Percentiles rank a stretch among this genome's conserved stretches.
phyloP scores from a whole-genome alignment of 2,797 vertebrate species.

The Tarsius wallacei region DNA sequence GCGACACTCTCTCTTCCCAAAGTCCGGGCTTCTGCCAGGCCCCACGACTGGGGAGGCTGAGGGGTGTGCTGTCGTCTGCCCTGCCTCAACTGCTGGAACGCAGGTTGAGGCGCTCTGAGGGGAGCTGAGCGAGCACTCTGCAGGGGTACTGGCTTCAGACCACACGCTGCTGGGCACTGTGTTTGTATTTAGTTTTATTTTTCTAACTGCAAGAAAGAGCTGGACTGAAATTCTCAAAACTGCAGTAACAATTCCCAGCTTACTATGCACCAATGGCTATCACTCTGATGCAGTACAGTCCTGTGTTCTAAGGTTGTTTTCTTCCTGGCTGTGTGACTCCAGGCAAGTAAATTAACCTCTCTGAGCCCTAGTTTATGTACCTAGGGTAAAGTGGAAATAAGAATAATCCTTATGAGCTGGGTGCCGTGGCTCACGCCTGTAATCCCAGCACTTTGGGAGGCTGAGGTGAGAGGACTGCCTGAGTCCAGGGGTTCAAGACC shows the following conservation, averaged over 20 bases:
- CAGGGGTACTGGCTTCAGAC: neutral
- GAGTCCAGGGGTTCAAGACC: too few relatives aligned
- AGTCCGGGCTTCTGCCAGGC: neutral
- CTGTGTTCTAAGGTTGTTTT: neutral
- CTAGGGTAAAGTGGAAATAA: neutral
- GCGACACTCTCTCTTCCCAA: neutral
- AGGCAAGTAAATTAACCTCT: neutral
- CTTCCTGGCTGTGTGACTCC: neutral
- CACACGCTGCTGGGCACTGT: neutral
- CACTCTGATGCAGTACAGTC: neutral
- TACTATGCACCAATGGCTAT: neutral
- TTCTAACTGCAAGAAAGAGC: slow-evolving; percentile 12
- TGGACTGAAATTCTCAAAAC: neutral
- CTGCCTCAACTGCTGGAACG: neutral
- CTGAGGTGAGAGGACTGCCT: too few relatives aligned
- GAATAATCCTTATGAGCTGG: neutral
- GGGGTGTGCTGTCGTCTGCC: neutral
- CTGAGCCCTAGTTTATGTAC: neutral
- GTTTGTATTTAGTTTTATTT: neutral
- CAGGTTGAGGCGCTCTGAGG: fast-evolving
- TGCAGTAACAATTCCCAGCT: neutral
- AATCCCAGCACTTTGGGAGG: too few relatives aligned
- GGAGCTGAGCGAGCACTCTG: neutral
- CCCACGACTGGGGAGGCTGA: neutral
- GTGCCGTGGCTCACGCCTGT: too few relatives aligned